A percentile compares a stretch with the other conserved stretches of the same genome.
These are phyloP conservation scores for Psilopsiagon aurifrons DNA, from an alignment of 2,113 vertebrate genomes.

Conservation along the genomic window DNA sequence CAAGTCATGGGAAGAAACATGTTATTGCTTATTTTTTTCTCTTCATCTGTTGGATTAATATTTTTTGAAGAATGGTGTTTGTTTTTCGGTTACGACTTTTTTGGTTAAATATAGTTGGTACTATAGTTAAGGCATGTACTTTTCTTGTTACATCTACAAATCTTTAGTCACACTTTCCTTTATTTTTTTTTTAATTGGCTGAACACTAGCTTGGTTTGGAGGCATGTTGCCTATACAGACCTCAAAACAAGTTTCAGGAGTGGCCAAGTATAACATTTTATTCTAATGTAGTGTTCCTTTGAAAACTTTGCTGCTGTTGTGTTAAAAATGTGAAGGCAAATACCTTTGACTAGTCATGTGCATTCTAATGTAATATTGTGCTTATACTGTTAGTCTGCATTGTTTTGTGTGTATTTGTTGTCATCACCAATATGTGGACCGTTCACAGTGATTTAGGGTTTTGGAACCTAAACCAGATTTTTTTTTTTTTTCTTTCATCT, in stretches of 20 bases:
- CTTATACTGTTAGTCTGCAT: neutral
- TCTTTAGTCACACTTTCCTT: slow-evolving; percentile 39
- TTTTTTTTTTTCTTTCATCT: neutral
- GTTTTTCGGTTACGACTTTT: neutral
- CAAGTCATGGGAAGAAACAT: neutral
- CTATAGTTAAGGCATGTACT: neutral
- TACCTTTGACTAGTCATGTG: neutral
- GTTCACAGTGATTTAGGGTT: accelerated
- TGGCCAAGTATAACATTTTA: slow-evolving; percentile 62
- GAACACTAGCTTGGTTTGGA: slow-evolving; percentile 46
- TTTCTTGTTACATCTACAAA: slow-evolving; percentile 20
- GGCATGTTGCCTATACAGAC: neutral
- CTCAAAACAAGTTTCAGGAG: slow-evolving; percentile 47
- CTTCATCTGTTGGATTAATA: neutral
- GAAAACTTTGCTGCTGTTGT: slow-evolving; percentile 59
- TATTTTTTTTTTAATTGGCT: slow-evolving; percentile 31
- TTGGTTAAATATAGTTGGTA: neutral
- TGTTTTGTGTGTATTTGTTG: neutral
- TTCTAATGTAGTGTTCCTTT: slow-evolving; percentile 35
- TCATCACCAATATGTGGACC: neutral
- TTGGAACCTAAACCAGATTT: neutral
- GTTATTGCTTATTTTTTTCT: neutral
- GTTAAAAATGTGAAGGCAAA: slow-evolving; percentile 29
- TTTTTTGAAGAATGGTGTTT: neutral
- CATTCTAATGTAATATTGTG: neutral